A percentile compares a stretch with the other conserved stretches of the same genome.
phyloP scores from a whole-genome alignment of 2,113 vertebrate species.

The Muscicapa adusta region DNA sequence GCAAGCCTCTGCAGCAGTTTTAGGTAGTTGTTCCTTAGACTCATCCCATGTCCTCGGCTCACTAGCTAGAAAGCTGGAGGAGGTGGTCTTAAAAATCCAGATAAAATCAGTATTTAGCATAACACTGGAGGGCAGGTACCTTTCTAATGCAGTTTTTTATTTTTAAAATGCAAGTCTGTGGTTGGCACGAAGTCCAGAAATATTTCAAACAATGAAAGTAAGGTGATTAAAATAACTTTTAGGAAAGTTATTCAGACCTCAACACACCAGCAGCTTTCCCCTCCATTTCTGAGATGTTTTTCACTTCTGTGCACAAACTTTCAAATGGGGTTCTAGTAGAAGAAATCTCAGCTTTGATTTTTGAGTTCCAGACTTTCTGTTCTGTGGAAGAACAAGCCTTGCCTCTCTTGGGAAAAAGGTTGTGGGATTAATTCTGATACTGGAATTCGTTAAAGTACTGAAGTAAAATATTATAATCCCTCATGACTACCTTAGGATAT shows the following conservation, averaged over 20 bases:
- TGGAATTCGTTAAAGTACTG: background rate
- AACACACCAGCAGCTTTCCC: background rate
- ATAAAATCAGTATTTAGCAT: background rate
- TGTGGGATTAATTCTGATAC: background rate
- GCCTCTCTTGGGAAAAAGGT: background rate
- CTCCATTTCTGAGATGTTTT: background rate
- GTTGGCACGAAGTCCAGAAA: background rate
- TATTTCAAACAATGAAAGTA: background rate
- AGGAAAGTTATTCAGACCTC: background rate
- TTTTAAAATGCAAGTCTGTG: background rate
- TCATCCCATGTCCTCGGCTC: background rate
- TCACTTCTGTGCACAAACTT: background rate
- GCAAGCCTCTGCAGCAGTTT: background rate
- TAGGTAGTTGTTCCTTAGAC: background rate
- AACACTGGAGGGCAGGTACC: background rate
- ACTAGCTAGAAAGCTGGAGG: background rate
- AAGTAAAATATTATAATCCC: background rate
- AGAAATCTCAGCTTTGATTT: background rate
- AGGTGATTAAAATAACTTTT: background rate
- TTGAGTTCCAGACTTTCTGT: background rate
- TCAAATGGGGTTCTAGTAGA: background rate
- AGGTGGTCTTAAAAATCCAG: background rate
- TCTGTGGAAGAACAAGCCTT: background rate
- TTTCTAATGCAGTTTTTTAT: background rate
- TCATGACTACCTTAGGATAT: background rate